phyloP scores from a whole-genome alignment of 37 sponge, comb jelly and placozoan genomes.

The Amphimedon queenslandica region DNA sequence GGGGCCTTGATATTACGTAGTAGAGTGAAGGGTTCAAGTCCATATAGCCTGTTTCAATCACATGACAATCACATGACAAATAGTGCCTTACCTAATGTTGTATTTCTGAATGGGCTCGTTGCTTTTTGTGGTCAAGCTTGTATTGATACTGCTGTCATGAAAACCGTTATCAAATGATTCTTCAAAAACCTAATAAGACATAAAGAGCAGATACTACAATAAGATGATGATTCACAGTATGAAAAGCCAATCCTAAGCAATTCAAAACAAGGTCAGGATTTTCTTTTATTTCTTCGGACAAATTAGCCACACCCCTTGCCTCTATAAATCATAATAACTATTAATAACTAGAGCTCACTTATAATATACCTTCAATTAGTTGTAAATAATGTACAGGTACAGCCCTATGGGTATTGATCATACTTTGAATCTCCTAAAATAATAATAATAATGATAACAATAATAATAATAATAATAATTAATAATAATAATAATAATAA shows the following conservation, averaged over 20 bases:
- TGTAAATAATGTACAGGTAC: too few species aligned
- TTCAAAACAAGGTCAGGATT: conserved; percentile 14
- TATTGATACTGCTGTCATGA: not conserved
- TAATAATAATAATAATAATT: too few species aligned
- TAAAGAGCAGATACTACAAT: too few species aligned
- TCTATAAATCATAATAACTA: too few species aligned
- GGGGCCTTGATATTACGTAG: conserved; percentile 73
- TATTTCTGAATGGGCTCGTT: not conserved
- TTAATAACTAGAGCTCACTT: too few species aligned
- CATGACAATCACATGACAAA: too few species aligned
- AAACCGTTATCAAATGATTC: not conserved
- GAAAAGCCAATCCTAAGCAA: conserved; percentile 13
- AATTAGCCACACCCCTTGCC: too few species aligned
- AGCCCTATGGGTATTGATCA: too few species aligned
- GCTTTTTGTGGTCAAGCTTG: not conserved
- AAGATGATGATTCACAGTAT: conserved; percentile 5
- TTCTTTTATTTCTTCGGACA: not conserved
- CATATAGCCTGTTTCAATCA: conserved; percentile 39
- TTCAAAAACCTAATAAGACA: conserved; percentile 4
- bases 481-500: too few species aligned
- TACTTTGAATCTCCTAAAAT: too few species aligned
- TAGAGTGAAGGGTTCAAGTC: conserved; percentile 62
- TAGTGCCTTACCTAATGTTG: not conserved
- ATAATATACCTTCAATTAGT: too few species aligned
- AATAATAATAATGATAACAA: too few species aligned